Evolutionary conservation across 1,140 invertebrate genomes (phyloP).

Genomic region (Scaptomyza pallida): DNA sequence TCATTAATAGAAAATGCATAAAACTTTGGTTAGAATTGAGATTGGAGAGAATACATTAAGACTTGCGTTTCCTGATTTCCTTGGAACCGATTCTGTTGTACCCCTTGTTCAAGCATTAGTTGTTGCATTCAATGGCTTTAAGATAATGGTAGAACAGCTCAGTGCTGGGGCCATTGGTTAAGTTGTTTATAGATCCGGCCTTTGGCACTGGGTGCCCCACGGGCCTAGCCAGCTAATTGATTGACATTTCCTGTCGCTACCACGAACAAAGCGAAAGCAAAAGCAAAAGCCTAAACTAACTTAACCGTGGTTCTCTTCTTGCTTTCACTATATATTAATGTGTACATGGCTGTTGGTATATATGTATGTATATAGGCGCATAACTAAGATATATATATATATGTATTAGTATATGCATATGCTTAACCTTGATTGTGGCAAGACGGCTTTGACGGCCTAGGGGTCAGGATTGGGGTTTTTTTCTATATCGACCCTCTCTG

Average conservation of each 20-base stretch:
- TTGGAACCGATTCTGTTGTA: too few relatives aligned
- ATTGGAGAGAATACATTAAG: too few relatives aligned
- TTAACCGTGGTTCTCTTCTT: background rate
- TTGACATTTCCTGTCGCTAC: constrained; percentile 63
- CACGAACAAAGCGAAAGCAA: constrained; percentile 25
- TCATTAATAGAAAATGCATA: too few relatives aligned
- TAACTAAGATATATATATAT: constrained; percentile 36
- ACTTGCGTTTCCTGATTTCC: too few relatives aligned
- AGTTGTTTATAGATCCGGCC: background rate
- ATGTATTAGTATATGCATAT: constrained; percentile 53
- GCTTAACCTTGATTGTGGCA: constrained; percentile 75
- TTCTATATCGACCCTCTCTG: constrained; percentile 27
- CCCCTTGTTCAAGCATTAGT: background rate
- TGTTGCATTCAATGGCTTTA: background rate
- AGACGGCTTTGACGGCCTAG: constrained; percentile 30
- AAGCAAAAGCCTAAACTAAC: constrained; percentile 13
- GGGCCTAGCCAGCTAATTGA: constrained; percentile 58
- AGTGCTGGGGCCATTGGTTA: background rate
- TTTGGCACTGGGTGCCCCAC: constrained; percentile 14
- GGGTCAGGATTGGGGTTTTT: background rate
- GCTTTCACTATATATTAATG: constrained; percentile 2
- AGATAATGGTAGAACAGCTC: background rate
- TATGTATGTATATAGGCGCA: constrained; percentile 15
- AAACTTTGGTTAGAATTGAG: too few relatives aligned
- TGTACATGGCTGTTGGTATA: constrained; percentile 9